These are phyloP conservation scores for Drosophila prosaltans DNA, from an alignment of 1,140 invertebrate genomes.

Conservation along the genomic window DNA sequence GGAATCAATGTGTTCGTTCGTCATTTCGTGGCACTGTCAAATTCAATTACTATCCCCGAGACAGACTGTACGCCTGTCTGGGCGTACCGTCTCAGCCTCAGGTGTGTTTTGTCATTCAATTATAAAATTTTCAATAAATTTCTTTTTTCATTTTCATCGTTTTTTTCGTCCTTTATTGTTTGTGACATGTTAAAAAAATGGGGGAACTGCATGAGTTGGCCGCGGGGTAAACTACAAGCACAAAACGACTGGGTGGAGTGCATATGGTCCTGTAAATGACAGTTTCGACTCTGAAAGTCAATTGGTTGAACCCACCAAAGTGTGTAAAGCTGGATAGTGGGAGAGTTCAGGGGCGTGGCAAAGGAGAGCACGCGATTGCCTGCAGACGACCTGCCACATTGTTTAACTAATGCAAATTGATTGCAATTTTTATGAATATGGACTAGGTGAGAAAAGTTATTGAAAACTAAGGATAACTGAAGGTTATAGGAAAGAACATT, in stretches of 20 bases:
- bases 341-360: too few species aligned
- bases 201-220: slow-evolving; percentile 21
- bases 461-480: too few species aligned
- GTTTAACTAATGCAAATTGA: slow-evolving; percentile 17
- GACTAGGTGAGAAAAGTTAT: not conserved
- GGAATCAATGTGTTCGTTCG: slow-evolving; percentile 43
- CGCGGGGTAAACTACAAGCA: slow-evolving; percentile 5
- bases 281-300: slow-evolving; percentile 56
- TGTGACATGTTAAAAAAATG: slow-evolving; percentile 55
- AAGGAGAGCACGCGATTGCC: slow-evolving; percentile 24
- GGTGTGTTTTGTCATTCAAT: slow-evolving; percentile 78
- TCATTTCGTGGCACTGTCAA: slow-evolving; percentile 64
- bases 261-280: slow-evolving; percentile 52
- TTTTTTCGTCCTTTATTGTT: slow-evolving; percentile 59
- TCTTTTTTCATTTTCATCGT: slow-evolving; percentile 17
- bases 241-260: slow-evolving; percentile 13
- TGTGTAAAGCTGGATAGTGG: not conserved
- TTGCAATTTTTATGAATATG: slow-evolving; percentile 9
- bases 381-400: not conserved
- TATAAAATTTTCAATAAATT: slow-evolving; percentile 77
- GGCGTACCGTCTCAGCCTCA: slow-evolving; percentile 51
- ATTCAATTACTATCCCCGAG: slow-evolving; percentile 63
- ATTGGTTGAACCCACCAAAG: slow-evolving; percentile 26
- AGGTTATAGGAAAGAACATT: too few species aligned
- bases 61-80: not conserved